A percentile compares a stretch with the other conserved stretches of the same genome.
These are phyloP conservation scores for Neosilurus mollespiculum DNA, from an alignment of 2,797 vertebrate species.

Conservation along the genomic window DNA sequence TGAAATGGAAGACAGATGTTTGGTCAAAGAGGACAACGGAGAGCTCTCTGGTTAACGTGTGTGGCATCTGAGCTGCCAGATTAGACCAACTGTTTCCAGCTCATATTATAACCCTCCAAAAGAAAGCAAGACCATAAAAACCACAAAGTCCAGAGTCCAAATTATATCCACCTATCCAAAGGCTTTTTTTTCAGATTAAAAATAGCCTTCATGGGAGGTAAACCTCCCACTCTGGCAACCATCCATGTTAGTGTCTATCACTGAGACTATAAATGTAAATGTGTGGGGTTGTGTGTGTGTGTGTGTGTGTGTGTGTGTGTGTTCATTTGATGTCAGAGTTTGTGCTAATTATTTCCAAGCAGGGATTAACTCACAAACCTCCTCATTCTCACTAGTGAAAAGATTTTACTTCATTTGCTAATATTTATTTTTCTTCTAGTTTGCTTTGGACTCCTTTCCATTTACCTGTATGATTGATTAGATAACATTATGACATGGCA, in stretches of 20 bases:
- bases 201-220: constrained; percentile 10
- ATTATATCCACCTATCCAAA: constrained; percentile 6
- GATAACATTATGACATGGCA: constrained; percentile 26
- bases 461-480: constrained; percentile 35
- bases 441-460: constrained; percentile 5
- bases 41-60: constrained; percentile 25
- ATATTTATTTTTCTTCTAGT: constrained; percentile 26
- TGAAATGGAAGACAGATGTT: constrained; percentile 56
- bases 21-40: constrained; percentile 11
- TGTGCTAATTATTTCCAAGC: neutral
- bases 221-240: constrained; percentile 23
- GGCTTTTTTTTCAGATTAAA: constrained; percentile 4
- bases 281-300: neutral
- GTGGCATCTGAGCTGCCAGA: constrained; percentile 37
- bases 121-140: constrained; percentile 24
- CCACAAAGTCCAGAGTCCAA: constrained; percentile 22
- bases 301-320: neutral
- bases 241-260: constrained; percentile 5
- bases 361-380: neutral
- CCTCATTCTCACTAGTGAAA: constrained; percentile 3
- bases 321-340: constrained; percentile 13
- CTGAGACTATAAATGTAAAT: neutral
- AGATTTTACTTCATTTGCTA: constrained; percentile 27
- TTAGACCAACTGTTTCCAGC: constrained; percentile 21
- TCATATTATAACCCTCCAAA: constrained; percentile 25